A percentile compares a stretch with the other conserved stretches of the same genome.
phyloP scores from a whole-genome alignment of 1,140 invertebrate species.

The Calliopsis andreniformis region DNA sequence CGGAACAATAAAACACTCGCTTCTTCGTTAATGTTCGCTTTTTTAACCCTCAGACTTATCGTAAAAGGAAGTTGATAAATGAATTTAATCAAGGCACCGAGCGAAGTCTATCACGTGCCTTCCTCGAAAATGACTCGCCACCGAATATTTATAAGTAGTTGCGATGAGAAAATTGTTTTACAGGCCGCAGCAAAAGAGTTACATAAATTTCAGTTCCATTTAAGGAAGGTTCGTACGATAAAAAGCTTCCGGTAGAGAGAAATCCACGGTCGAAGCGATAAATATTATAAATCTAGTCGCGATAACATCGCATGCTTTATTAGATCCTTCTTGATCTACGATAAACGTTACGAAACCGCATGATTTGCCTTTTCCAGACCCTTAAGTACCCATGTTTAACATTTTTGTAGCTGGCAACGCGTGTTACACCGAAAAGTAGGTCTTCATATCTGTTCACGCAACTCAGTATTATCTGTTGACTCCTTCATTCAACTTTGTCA shows the following conservation, averaged over 20 bases:
- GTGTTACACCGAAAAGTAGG: slow-evolving; percentile 2
- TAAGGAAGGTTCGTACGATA: background rate
- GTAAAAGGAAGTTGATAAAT: slow-evolving; percentile 66
- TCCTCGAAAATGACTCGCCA: slow-evolving; percentile 11
- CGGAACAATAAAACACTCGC: background rate
- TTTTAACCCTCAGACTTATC: slow-evolving; percentile 49
- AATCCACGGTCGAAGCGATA: background rate
- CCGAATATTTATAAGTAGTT: slow-evolving; percentile 10
- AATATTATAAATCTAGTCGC: slow-evolving; percentile 22
- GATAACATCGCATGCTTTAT: slow-evolving; percentile 53
- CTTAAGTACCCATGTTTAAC: background rate
- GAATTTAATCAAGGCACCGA: slow-evolving; percentile 54
- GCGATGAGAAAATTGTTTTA: slow-evolving; percentile 1
- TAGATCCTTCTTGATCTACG: slow-evolving; percentile 33
- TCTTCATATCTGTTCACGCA: slow-evolving; percentile 39
- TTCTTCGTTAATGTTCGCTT: background rate
- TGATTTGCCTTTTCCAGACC: background rate
- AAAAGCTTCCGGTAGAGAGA: background rate
- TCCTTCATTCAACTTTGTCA: slow-evolving; percentile 35
- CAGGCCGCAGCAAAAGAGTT: background rate
- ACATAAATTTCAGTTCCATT: slow-evolving; percentile 20
- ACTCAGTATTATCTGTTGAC: slow-evolving; percentile 19
- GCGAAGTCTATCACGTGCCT: slow-evolving; percentile 11
- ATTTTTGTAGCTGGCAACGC: slow-evolving; percentile 1
- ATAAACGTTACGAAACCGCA: slow-evolving; percentile 35